A percentile compares a stretch with the other conserved stretches of the same genome.
Conservation (phyloP, 1,140 invertebrate genomes). For the Fopius arisanus region DNA sequence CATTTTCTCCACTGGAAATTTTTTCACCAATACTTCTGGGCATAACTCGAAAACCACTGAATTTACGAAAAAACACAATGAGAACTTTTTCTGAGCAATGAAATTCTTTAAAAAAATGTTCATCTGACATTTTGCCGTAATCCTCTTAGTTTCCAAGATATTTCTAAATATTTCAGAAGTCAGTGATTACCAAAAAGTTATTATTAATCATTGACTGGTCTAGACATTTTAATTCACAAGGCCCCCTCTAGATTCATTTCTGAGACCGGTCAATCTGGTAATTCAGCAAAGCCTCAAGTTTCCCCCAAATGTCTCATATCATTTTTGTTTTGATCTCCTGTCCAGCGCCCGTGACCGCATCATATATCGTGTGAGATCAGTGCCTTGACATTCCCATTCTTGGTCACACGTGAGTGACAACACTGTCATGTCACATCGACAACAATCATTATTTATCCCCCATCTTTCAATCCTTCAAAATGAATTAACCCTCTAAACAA, state of each 20-base stretch:
- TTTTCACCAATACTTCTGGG: neutral
- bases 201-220: neutral
- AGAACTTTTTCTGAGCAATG: too few species aligned
- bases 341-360: slow-evolving; percentile 34
- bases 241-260: neutral
- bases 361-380: slow-evolving; percentile 39
- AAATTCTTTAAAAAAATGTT: too few species aligned
- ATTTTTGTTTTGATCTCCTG: slow-evolving; percentile 21
- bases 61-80: too few species aligned
- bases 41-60: too few species aligned
- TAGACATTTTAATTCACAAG: neutral
- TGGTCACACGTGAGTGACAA: slow-evolving; percentile 5
- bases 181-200: too few species aligned
- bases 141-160: too few species aligned
- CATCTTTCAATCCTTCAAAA: slow-evolving; percentile 13
- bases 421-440: neutral
- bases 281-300: slow-evolving; percentile 21
- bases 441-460: neutral
- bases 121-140: too few species aligned
- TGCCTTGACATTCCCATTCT: slow-evolving; percentile 43
- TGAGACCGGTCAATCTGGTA: slow-evolving; percentile 20
- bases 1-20: neutral
- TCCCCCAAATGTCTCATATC: neutral
- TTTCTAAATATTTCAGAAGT: too few species aligned
- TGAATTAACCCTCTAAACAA: too few species aligned